Percentiles rank a stretch among this genome's conserved stretches.
Evolutionary conservation across 2,888 invertebrate genomes (phyloP).

Genomic region (Thymelicus acteon): DNA sequence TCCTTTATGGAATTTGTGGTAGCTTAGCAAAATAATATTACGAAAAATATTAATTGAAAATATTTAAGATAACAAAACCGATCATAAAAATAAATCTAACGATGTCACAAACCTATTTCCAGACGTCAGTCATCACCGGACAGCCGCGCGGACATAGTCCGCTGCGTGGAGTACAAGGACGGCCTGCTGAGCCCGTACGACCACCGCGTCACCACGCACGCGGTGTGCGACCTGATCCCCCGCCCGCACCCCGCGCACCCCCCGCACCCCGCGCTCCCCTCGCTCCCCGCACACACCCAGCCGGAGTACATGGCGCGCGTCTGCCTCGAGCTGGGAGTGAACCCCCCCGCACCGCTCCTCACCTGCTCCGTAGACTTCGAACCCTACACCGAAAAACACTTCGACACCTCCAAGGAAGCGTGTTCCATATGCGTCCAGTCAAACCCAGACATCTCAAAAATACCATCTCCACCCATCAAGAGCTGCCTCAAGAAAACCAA

Average conservation of each 20-base stretch:
- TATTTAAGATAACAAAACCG: no score
- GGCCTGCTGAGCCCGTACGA: slow-evolving; percentile 58
- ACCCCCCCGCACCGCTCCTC: slow-evolving; percentile 57
- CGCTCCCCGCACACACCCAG: slow-evolving; percentile 44
- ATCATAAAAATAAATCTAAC: not conserved
- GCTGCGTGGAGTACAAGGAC: slow-evolving; percentile 76
- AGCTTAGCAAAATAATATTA: no score
- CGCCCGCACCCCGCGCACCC: slow-evolving; percentile 42
- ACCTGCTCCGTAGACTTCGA: slow-evolving; percentile 70
- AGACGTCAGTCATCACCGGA: slow-evolving; percentile 69
- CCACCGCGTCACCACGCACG: slow-evolving; percentile 56
- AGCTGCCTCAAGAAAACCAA: slow-evolving; percentile 75
- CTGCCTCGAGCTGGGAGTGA: slow-evolving; percentile 83
- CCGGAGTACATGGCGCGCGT: slow-evolving; percentile 74
- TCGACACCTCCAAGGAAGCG: slow-evolving; percentile 66
- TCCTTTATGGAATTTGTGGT: no score
- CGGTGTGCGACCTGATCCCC: slow-evolving; percentile 76
- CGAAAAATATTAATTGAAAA: no score
- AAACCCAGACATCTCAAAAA: slow-evolving; percentile 71
- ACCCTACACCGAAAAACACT: slow-evolving; percentile 61
- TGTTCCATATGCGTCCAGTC: slow-evolving; percentile 75
- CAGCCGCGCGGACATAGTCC: slow-evolving; percentile 77
- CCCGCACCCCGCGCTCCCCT: slow-evolving; percentile 40
- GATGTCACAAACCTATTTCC: slow-evolving; percentile 8
- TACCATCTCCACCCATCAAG: slow-evolving; percentile 72